Conservation (phyloP, 2,888 invertebrate species). For the Rugalucina vietnamica region DNA sequence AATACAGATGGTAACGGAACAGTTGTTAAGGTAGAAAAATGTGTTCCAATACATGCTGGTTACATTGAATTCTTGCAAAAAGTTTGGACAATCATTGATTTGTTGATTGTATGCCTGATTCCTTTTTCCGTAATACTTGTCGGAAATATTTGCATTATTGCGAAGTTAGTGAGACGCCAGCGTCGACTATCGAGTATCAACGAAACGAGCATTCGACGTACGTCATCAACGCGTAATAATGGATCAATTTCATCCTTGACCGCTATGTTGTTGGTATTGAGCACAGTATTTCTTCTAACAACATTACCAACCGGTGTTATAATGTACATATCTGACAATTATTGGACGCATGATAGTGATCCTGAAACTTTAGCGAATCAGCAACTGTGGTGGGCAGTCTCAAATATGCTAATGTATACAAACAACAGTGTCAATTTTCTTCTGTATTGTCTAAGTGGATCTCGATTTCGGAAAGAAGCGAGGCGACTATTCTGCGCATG, state of each 20-base stretch:
- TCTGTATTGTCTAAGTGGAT: conserved; percentile 75
- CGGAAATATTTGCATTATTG: conserved; percentile 73
- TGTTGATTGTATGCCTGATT: too few species aligned
- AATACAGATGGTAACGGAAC: too few species aligned
- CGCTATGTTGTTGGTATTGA: conserved; percentile 70
- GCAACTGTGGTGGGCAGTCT: conserved; percentile 67
- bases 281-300: conserved; percentile 69
- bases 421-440: conserved; percentile 76
- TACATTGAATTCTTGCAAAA: too few species aligned
- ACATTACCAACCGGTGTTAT: conserved; percentile 72
- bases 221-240: too few species aligned
- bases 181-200: conserved; percentile 22
- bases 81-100: too few species aligned
- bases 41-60: too few species aligned
- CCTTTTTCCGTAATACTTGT: too few species aligned
- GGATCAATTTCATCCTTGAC: conserved; percentile 72
- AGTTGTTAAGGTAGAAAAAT: too few species aligned
- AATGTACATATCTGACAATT: conserved; percentile 61
- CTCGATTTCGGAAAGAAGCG: conserved; percentile 72
- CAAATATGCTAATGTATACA: conserved; percentile 74
- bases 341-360: conserved; percentile 35
- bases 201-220: too few species aligned
- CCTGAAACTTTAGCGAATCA: conserved; percentile 30
- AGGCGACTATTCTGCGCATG: conserved; percentile 48
- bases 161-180: conserved; percentile 63